Conservation (phyloP, 2,797 vertebrate species). For the Dryobates pubescens region DNA sequence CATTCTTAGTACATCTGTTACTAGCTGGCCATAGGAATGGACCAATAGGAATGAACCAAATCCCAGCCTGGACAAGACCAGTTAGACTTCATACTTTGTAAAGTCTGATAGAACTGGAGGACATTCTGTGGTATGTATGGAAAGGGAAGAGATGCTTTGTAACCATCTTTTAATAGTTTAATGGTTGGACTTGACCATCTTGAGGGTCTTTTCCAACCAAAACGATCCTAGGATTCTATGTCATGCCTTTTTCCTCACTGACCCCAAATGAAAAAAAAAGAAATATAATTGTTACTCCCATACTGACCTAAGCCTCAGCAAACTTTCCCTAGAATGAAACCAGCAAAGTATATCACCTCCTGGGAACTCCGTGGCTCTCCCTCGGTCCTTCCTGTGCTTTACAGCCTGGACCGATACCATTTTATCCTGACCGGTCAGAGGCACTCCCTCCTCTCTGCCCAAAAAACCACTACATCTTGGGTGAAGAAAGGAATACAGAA, state of each 20-base stretch:
- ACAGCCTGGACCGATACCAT: rapidly evolving
- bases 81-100: not conserved
- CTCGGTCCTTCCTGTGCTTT: not conserved
- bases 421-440: not conserved
- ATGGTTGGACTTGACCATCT: too few relatives aligned
- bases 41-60: not conserved
- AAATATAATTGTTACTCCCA: not conserved
- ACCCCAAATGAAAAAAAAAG: not conserved
- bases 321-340: not conserved
- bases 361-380: not conserved
- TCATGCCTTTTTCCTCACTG: not conserved
- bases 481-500: not conserved
- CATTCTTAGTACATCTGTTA: not conserved
- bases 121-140: not conserved
- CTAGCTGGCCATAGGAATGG: not conserved
- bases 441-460: rapidly evolving
- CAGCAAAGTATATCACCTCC: not conserved
- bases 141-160: not conserved
- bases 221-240: too few relatives aligned
- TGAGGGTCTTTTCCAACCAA: too few relatives aligned
- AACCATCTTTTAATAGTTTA: not conserved
- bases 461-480: rapidly evolving
- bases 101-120: not conserved
- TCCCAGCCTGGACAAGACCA: not conserved
- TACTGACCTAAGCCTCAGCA: not conserved